A percentile compares a stretch with the other conserved stretches of the same genome.
Conservation (phyloP, 2,888 invertebrate species). For the Bedellia somnulentella region DNA sequence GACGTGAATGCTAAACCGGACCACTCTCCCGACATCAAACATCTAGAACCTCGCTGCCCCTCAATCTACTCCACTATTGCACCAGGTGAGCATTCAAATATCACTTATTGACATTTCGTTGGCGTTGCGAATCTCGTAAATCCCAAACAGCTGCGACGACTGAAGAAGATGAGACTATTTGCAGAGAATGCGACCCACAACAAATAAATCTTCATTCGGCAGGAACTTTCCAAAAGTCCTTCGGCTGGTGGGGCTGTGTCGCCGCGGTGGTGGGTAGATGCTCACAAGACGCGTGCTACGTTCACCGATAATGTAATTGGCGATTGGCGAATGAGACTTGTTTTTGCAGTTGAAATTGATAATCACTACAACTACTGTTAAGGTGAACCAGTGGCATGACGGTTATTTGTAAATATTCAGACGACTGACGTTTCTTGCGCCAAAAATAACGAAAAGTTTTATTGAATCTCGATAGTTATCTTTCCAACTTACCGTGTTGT, state of each 20-base stretch:
- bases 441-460: no score
- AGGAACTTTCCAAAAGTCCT: constrained; percentile 25
- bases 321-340: constrained; percentile 17
- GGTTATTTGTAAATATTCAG: constrained; percentile 45
- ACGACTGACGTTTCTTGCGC: no score
- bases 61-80: constrained; percentile 28
- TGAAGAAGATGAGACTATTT: no score
- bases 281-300: constrained; percentile 15
- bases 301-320: constrained; percentile 24
- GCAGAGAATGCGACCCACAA: no score
- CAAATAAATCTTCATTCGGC: constrained; percentile 15
- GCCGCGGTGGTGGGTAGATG: constrained; percentile 10
- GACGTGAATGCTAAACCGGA: constrained; percentile 58
- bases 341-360: constrained; percentile 14
- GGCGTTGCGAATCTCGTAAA: no score
- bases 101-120: constrained; percentile 14
- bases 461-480: no score
- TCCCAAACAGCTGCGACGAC: no score
- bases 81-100: constrained; percentile 29
- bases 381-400: constrained; percentile 33
- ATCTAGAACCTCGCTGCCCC: constrained; percentile 28
- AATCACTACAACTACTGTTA: constrained; percentile 16
- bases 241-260: constrained; percentile 15
- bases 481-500: no score
- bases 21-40: constrained; percentile 41